Base-by-base conservation (phyloP, 2,888 invertebrate genomes). In the Dione vanillae region DNA sequence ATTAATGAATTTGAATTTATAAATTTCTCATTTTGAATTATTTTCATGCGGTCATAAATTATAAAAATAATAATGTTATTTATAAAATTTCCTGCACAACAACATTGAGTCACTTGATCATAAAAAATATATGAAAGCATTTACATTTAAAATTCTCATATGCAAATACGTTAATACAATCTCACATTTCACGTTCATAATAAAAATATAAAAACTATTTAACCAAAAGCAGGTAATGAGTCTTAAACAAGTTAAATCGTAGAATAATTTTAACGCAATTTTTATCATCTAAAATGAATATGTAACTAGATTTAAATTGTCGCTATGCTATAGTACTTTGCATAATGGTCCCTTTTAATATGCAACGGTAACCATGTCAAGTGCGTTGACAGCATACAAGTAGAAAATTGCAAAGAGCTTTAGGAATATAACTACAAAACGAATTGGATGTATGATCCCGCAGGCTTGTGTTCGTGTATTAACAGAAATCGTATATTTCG, bases 401-500 rank as follows among this genome's bases (percentile, higher is more conserved):
- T 73, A 75, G 69, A 75, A 83, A 84, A 83, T 79, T 84, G 84
- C 83, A 78, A 79, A 73, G 73, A 77, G 76, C 67, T 74, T 69
- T 72, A 62, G 70, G 69, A 72, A 75, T 72, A 75, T 73, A 75
- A 69, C 67, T 61, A 73, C 74, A 82, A 72, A 73, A 78, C 74
- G 78, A 80, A 81, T 82, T 82, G 75, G 77, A 78, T 78, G 78
- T 78, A 77, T 75, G 79, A 82, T 82, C 78, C n/a, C 76, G 74
- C 72, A 73, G 73, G 77, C 76, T 79, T 76, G 77, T 77, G 76
- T 40, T 79, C 77, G 40, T 41, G 37, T 67, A 71, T 72, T 59
- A 67, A 74, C 37, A 43, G 67, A 72, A 69, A 67, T 65, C 41
- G 58, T 70, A 69, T 65, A 65, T 67, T 54, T 54, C 66, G 65